Percentiles rank a stretch among this genome's conserved stretches.
Evolutionary conservation across 2,113 vertebrate genomes (phyloP).

Genomic region (Dicentrarchus labrax): DNA sequence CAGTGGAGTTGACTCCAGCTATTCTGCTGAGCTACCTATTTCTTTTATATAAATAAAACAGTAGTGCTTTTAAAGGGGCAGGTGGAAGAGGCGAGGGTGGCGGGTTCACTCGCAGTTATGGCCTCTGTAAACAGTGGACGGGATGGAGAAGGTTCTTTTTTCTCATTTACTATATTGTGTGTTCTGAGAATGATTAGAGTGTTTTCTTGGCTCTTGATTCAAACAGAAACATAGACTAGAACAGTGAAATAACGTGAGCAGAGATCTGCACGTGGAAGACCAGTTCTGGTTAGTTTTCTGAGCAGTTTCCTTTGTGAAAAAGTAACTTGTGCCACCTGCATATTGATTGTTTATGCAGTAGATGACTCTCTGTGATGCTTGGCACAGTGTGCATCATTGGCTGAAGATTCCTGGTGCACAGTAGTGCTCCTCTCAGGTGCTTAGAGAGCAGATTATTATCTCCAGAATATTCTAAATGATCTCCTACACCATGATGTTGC

Average conservation of each 20-base stretch:
- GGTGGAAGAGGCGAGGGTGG: neutral
- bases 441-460: conserved; percentile 8
- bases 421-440: conserved; percentile 9
- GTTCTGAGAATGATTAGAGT: neutral
- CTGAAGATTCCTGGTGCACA: conserved; percentile 4
- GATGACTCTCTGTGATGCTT: conserved; percentile 13
- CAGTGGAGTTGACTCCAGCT: conserved; percentile 44
- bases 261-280: neutral
- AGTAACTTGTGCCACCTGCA: conserved; percentile 15
- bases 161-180: neutral
- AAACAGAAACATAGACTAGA: neutral
- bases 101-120: conserved; percentile 26
- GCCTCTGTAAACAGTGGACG: conserved; percentile 20
- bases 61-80: conserved; percentile 68
- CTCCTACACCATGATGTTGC: neutral
- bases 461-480: neutral
- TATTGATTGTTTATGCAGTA: conserved; percentile 25
- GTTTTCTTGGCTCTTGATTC: conserved; percentile 13
- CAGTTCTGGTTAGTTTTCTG: neutral
- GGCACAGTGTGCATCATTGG: neutral
- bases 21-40: conserved; percentile 60
- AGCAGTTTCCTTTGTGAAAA: neutral
- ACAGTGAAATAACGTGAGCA: neutral
- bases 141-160: neutral
- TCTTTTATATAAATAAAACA: conserved; percentile 76